These are phyloP conservation scores for Euplagia quadripunctaria DNA, from an alignment of 2,888 invertebrate genomes.

Conservation along the genomic window DNA sequence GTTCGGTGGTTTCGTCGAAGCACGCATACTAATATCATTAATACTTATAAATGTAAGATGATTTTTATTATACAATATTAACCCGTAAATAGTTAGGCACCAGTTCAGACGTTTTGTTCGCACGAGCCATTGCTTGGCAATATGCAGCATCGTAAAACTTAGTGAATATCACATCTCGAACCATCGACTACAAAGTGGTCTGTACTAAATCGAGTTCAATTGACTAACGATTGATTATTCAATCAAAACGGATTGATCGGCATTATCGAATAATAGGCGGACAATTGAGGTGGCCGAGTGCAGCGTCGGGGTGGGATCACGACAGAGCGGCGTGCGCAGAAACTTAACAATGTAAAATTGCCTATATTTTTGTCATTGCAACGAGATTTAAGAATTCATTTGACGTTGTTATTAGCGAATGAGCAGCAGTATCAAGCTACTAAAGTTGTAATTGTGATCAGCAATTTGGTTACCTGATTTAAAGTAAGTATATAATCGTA, in stretches of 20 bases:
- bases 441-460: conserved; percentile 13
- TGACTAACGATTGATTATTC: conserved; percentile 86
- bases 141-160: conserved; percentile 12
- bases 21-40: conserved; percentile 17
- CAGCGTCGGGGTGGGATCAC: conserved; percentile 54
- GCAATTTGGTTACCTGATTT: conserved; percentile 6
- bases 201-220: conserved; percentile 80
- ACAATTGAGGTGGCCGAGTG: conserved; percentile 62
- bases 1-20: conserved; percentile 41
- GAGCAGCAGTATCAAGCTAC: background rate
- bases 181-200: conserved; percentile 35
- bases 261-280: conserved; percentile 82
- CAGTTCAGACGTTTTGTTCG: background rate
- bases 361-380: conserved; percentile 23
- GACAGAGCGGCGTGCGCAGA: conserved; percentile 50
- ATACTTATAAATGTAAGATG: conserved; percentile 18
- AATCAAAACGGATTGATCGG: conserved; percentile 86
- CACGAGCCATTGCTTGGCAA: conserved; percentile 2
- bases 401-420: conserved; percentile 9
- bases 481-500: background rate
- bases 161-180: conserved; percentile 34
- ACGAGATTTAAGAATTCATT: conserved; percentile 16
- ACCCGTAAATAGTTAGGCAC: background rate
- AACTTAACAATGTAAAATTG: conserved; percentile 25
- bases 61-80: conserved; percentile 16